phyloP scores from a whole-genome alignment of 2,888 invertebrate genomes.

The Scotopteryx bipunctaria region DNA sequence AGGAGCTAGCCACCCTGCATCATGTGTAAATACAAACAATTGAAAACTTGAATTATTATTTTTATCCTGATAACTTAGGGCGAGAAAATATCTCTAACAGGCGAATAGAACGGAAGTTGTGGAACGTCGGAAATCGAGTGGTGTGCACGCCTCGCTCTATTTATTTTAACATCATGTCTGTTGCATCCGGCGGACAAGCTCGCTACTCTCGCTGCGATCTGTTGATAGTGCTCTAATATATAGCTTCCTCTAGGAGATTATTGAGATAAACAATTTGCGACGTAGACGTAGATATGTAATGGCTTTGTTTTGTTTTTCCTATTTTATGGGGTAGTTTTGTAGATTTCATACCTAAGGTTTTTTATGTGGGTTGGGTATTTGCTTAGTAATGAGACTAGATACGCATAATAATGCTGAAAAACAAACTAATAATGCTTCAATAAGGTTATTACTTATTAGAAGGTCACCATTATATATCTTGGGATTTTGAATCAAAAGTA shows the following conservation, averaged over 20 bases:
- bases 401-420: no score
- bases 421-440: no score
- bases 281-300: conserved; percentile 22
- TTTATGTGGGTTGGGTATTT: conserved; percentile 5
- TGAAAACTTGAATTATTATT: conserved; percentile 50
- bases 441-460: no score
- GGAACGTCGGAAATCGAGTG: conserved; percentile 73
- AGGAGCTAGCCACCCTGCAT: not conserved
- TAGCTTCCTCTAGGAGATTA: conserved; percentile 40
- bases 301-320: conserved; percentile 30
- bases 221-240: conserved; percentile 55
- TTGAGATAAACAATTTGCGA: conserved; percentile 38
- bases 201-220: conserved; percentile 43
- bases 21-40: conserved; percentile 8
- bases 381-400: not conserved
- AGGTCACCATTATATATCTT: no score
- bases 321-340: conserved; percentile 22
- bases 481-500: no score
- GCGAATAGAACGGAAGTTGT: conserved; percentile 62
- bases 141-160: conserved; percentile 62
- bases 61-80: conserved; percentile 55
- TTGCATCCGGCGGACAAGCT: conserved; percentile 64
- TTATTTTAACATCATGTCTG: conserved; percentile 78
- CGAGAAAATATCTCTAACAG: conserved; percentile 62
- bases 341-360: conserved; percentile 10